A percentile compares a stretch with the other conserved stretches of the same genome.
phyloP scores from a whole-genome alignment of 2,113 vertebrate species.

The Pituophis catenifer region DNA sequence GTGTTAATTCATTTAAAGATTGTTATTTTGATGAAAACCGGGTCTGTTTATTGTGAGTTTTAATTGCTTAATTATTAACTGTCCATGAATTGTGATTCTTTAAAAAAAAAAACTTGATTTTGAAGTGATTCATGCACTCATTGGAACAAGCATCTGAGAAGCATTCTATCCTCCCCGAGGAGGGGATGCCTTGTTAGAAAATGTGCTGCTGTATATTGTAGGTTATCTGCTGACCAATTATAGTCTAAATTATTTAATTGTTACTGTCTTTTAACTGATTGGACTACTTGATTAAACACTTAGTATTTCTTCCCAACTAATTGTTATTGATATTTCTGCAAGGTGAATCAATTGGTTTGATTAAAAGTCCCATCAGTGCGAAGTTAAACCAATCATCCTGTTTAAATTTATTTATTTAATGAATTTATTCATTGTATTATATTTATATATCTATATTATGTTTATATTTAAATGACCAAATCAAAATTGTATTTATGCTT shows the following conservation, averaged over 20 bases:
- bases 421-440: background rate
- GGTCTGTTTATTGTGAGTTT: background rate
- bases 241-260: background rate
- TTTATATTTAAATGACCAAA: background rate
- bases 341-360: background rate
- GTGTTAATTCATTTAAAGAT: constrained; percentile 11
- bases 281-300: background rate
- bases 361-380: background rate
- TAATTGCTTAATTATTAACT: background rate
- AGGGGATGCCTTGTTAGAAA: background rate
- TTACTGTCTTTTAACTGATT: background rate
- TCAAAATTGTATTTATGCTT: background rate
- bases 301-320: background rate
- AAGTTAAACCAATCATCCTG: background rate
- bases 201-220: background rate
- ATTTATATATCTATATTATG: background rate
- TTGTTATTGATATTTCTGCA: background rate
- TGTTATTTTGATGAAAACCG: background rate
- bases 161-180: background rate
- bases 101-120: background rate
- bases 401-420: background rate
- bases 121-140: background rate
- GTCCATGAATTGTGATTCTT: background rate
- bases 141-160: background rate
- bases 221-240: background rate